Base-by-base conservation (phyloP, 1,140 invertebrate genomes). In the Temnothorax longispinosus region DNA sequence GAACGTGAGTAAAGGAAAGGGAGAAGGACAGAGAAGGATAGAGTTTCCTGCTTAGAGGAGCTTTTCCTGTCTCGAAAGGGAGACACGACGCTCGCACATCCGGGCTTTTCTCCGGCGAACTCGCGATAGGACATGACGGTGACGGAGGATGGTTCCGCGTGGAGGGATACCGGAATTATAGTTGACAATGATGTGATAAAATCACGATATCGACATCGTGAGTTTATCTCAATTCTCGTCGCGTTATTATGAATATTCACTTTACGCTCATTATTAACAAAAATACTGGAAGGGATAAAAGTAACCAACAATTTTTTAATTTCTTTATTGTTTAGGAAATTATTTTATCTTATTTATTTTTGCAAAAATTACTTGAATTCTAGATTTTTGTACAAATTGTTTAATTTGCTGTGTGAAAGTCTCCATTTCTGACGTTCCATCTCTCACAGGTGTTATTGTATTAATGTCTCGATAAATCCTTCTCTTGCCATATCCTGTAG, bases 21-120 rank as follows among this genome's bases (percentile, higher is more conserved):
- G 11, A 4, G 35, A 35, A 13, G 32, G 75, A 58, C 18, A 50
- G 35, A 64, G 27, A 56, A 11, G 27, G 62, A 52, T 21, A 21
- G 62, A 58, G 75, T 65, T 80, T 65, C 75, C 62, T 78, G 71
- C 71, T 85, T 41, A 44, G 75, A 80, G 47, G 62, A 65, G 75
- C 58, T 85, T 84, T 74, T 74, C 80, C 80, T 84, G 80, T 84
- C 80, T 84, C 80, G 80, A 50, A 67, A 67, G 47, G 47, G 56
- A 75, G 80, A 84, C 78, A 67, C 47, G 76, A 44, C 80, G 27
- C 69, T 74, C 80, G 80, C 64, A 81, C 64, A 69, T 81, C 64
- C 77, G 67, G 44, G 69, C 52, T 74, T 60, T 50, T 75, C 69
- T 44, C 11, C 21, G 15, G 64, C 56, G 64, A 32, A 35, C 32